Evolutionary conservation across 2,113 vertebrate species (phyloP).

Genomic region (Eubucco bourcierii): DNA sequence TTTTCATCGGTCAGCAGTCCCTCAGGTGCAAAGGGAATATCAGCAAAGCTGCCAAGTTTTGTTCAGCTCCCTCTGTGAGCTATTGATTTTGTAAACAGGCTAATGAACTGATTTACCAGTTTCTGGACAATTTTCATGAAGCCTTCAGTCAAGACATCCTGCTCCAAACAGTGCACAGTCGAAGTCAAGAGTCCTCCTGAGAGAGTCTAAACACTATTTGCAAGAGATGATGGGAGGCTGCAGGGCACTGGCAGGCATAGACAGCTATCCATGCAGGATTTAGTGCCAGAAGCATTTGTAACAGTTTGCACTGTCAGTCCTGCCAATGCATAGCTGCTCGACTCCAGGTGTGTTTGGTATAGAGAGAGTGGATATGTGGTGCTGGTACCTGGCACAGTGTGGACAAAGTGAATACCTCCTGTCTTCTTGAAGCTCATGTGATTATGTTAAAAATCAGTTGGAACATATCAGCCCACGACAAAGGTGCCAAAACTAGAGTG

Average conservation of each 20-base stretch:
- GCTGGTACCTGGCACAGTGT: background rate
- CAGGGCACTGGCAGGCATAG: constrained; percentile 55
- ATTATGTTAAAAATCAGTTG: constrained; percentile 1
- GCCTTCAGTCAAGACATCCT: background rate
- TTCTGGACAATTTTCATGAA: constrained; percentile 1
- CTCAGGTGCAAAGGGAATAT: background rate
- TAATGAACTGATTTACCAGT: constrained; percentile 23
- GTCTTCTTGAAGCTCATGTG: background rate
- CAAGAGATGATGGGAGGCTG: constrained; percentile 36
- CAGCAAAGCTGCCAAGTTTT: constrained; percentile 17
- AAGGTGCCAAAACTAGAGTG: background rate
- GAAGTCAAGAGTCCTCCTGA: constrained; percentile 19
- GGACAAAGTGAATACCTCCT: background rate
- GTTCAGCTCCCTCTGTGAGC: background rate
- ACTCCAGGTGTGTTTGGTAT: constrained; percentile 21
- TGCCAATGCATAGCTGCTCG: constrained; percentile 23
- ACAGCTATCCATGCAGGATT: background rate
- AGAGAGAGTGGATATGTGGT: background rate
- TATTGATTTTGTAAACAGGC: constrained; percentile 3
- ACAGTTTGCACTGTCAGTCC: constrained; percentile 30
- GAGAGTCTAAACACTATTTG: constrained; percentile 32
- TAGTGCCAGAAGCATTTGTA: constrained; percentile 53
- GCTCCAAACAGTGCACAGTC: background rate
- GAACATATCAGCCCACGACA: background rate
- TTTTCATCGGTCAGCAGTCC: background rate